Evolutionary conservation across 53 echinoderm and acorn worm species (phyloP).

Genomic region (Crossaster papposus): DNA sequence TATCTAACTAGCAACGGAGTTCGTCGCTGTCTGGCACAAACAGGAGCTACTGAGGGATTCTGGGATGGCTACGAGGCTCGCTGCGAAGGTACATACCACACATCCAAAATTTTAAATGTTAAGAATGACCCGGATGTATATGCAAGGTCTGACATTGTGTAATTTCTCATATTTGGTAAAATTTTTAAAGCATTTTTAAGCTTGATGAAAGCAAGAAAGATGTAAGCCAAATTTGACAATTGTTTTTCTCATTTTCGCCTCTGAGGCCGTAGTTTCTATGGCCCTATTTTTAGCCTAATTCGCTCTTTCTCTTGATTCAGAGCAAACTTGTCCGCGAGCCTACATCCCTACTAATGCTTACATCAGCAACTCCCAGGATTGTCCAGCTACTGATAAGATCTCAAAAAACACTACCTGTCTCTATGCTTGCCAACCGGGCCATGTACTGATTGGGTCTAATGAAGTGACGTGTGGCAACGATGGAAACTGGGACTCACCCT

Average conservation of each 20-base stretch:
- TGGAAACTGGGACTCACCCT: constrained; percentile 65
- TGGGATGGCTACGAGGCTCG: constrained; percentile 66
- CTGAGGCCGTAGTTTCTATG: background rate
- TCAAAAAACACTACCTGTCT: constrained; percentile 64
- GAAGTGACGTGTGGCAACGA: constrained; percentile 65
- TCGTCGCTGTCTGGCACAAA: constrained; percentile 52
- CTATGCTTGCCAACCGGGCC: constrained; percentile 71
- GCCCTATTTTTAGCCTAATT: background rate
- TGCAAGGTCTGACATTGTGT: no score
- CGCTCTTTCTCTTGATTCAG: background rate
- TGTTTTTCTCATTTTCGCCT: no score
- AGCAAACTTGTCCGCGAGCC: constrained; percentile 40
- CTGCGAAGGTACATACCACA: constrained; percentile 73
- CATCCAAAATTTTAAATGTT: background rate
- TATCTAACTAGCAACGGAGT: constrained; percentile 48
- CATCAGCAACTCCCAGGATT: constrained; percentile 46
- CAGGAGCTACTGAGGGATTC: constrained; percentile 57
- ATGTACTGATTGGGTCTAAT: constrained; percentile 65
- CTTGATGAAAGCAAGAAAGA: no score
- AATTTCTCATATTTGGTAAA: no score
- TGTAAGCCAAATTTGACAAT: no score
- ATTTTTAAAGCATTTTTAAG: no score
- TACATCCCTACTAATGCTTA: constrained; percentile 10
- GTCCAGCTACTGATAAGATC: constrained; percentile 41
- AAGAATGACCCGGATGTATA: no score